Percentiles rank a stretch among this genome's conserved stretches.
phyloP scores from a whole-genome alignment of 2,888 invertebrate species.

The Pristionchus japonicus region DNA sequence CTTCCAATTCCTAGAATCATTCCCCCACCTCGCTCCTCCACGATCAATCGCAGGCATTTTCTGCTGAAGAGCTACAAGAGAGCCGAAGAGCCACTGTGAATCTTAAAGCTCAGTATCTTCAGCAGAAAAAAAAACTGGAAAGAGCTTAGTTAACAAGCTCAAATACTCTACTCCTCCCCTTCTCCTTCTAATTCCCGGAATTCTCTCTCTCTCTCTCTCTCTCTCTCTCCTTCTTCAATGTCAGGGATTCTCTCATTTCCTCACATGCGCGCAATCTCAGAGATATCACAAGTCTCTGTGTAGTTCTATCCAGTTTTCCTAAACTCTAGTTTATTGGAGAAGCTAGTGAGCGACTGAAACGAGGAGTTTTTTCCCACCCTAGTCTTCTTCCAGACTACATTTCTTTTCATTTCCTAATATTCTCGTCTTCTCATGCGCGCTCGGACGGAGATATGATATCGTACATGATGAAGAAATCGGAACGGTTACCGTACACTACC shows the following conservation, averaged over 20 bases:
- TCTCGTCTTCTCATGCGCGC: too few species aligned
- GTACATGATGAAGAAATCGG: too few species aligned
- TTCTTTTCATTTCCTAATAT: too few species aligned
- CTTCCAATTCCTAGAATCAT: background rate
- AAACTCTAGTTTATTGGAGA: background rate
- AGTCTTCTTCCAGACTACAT: background rate
- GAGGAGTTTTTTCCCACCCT: background rate
- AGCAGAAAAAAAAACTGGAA: too few species aligned
- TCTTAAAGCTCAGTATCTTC: too few species aligned
- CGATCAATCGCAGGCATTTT: background rate
- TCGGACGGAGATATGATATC: too few species aligned
- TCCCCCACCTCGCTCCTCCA: too few species aligned
- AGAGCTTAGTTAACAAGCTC: too few species aligned
- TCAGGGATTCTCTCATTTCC: conserved; percentile 31
- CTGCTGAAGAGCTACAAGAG: too few species aligned
- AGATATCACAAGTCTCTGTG: background rate
- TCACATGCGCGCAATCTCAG: background rate
- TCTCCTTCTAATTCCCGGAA: background rate
- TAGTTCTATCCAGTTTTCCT: background rate
- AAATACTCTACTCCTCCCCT: background rate
- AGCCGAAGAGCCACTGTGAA: too few species aligned
- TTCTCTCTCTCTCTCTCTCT: background rate
- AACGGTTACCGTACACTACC: too few species aligned
- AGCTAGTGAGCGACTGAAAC: too few species aligned
- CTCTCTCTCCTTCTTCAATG: background rate